phyloP scores from a whole-genome alignment of 2,797 vertebrate species.

The Streptopelia turtur region DNA sequence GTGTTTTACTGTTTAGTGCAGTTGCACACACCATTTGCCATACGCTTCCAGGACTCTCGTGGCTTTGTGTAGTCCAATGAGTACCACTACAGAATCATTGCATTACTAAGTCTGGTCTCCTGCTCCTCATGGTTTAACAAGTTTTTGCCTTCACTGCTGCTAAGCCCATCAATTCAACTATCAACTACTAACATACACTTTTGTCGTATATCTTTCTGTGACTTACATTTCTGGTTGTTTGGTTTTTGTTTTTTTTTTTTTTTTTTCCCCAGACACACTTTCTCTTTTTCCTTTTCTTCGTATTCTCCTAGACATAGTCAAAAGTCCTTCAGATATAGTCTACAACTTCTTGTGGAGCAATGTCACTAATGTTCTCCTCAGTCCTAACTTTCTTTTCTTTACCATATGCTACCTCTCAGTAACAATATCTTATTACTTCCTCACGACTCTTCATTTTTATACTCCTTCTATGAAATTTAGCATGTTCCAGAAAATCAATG shows the following conservation, averaged over 20 bases:
- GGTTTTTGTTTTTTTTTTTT: background rate
- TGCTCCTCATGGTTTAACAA: background rate
- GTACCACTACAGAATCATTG: background rate
- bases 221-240: background rate
- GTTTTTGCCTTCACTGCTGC: background rate
- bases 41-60: background rate
- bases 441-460: background rate
- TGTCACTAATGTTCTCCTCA: background rate
- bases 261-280: background rate
- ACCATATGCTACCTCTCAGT: background rate
- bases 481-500: background rate
- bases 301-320: background rate
- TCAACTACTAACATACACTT: background rate
- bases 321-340: background rate
- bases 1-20: background rate
- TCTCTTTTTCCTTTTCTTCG: background rate
- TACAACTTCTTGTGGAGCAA: background rate
- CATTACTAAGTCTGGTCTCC: background rate
- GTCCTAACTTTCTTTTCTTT: background rate
- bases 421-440: background rate
- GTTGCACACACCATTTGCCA: background rate
- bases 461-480: background rate
- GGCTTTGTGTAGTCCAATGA: background rate
- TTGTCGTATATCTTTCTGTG: background rate
- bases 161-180: background rate